Evolutionary conservation across 2,888 invertebrate genomes (phyloP).

Genomic region (Imbricaverruca yamaguchii): DNA sequence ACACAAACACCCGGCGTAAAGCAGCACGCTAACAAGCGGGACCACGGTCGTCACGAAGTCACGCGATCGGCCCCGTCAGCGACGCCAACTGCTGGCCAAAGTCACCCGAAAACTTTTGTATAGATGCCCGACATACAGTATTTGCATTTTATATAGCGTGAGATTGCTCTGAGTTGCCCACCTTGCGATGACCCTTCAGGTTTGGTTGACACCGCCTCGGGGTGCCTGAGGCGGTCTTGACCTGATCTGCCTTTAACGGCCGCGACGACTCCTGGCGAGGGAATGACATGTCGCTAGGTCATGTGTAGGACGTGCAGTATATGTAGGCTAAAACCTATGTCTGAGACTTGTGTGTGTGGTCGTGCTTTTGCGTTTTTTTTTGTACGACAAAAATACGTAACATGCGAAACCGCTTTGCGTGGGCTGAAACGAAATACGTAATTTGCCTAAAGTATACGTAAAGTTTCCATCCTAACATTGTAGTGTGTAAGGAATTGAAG

Average conservation of each 20-base stretch:
- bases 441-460: conserved; percentile 14
- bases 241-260: conserved; percentile 3
- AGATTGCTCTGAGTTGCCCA: not conserved
- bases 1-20: not conserved
- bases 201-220: conserved; percentile 13
- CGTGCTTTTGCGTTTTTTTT: conserved; percentile 17
- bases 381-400: conserved; percentile 16
- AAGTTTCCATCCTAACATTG: conserved; percentile 22
- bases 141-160: conserved; percentile 1
- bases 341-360: not conserved
- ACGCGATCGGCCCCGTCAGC: too few relatives aligned
- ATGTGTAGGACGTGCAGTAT: conserved; percentile 9
- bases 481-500: conserved; percentile 15
- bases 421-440: conserved; percentile 19
- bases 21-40: not conserved
- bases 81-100: not conserved
- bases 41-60: not conserved
- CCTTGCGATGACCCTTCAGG: conserved; percentile 10
- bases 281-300: not conserved
- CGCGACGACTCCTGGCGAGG: not conserved
- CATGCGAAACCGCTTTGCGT: not conserved
- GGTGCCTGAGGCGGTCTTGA: conserved; percentile 7
- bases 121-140: not conserved
- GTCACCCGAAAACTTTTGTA: not conserved
- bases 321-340: conserved; percentile 18